phyloP scores from a whole-genome alignment of 2,113 vertebrate species.

The Cairina moschata region DNA sequence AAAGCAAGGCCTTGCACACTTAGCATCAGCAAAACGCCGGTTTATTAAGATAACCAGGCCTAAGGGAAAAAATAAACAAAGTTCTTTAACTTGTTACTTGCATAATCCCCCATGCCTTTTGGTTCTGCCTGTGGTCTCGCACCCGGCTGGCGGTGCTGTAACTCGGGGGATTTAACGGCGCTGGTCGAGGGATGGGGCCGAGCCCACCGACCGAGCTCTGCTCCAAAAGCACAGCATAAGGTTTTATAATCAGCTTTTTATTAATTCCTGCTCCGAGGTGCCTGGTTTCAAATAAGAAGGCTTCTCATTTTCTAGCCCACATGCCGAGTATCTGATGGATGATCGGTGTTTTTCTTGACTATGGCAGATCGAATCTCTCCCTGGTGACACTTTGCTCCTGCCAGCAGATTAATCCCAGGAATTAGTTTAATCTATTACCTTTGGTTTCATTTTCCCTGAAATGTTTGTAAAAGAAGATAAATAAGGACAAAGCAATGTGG shows the following conservation, averaged over 20 bases:
- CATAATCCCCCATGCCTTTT: neutral
- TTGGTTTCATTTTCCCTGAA: slow-evolving; percentile 37
- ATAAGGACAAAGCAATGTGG: neutral
- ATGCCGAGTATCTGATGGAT: neutral
- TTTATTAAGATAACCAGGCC: slow-evolving; percentile 8
- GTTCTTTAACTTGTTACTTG: neutral
- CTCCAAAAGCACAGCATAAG: neutral
- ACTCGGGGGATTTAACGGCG: neutral
- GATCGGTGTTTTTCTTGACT: neutral
- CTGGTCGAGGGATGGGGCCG: neutral
- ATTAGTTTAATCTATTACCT: neutral
- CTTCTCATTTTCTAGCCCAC: neutral
- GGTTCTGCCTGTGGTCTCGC: neutral
- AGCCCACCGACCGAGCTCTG: neutral
- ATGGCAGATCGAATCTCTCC: neutral
- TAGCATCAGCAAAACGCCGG: slow-evolving; percentile 25
- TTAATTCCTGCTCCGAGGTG: slow-evolving; percentile 9
- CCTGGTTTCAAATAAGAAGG: neutral
- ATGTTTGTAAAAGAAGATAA: neutral
- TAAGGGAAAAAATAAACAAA: neutral
- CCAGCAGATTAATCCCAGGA: neutral
- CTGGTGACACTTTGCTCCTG: neutral
- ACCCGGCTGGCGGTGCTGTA: neutral
- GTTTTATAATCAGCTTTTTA: slow-evolving; percentile 15
- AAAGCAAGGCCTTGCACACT: neutral